A percentile compares a stretch with the other conserved stretches of the same genome.
Conservation (phyloP, 2,113 vertebrate genomes). For the Podarcis raffonei region DNA sequence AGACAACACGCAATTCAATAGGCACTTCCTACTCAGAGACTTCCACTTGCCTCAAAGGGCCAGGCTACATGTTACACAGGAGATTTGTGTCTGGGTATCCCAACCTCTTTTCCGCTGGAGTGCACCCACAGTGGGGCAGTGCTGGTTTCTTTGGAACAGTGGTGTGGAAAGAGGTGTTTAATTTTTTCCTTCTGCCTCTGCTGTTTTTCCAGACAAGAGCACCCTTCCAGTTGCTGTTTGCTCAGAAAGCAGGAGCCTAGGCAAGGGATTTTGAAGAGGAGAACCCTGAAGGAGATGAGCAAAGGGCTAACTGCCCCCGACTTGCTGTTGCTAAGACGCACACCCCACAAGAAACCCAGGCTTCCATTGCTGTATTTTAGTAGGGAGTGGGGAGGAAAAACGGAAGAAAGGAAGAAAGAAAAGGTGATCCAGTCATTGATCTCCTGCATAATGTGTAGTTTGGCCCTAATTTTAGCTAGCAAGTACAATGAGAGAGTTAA, state of each 20-base stretch:
- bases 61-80: not conserved
- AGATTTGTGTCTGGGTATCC: not conserved
- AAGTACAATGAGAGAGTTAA: constrained; percentile 19
- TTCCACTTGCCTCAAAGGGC: constrained; percentile 26
- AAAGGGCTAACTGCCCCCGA: not conserved
- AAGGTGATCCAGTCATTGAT: not conserved
- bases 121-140: too few species aligned
- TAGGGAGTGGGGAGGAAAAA: too few species aligned
- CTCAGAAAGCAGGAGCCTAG: not conserved
- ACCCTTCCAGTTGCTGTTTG: not conserved
- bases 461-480: constrained; percentile 57
- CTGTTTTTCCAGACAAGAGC: not conserved
- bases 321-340: not conserved
- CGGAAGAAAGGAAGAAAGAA: too few species aligned
- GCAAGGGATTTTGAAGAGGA: not conserved
- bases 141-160: too few species aligned
- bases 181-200: too few species aligned
- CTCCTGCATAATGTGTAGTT: not conserved
- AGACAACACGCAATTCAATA: constrained; percentile 7
- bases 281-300: not conserved
- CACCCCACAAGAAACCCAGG: not conserved
- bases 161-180: too few species aligned
- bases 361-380: not conserved
- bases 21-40: not conserved
- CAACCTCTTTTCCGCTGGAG: not conserved